These are phyloP conservation scores for Cosmopolites sordidus DNA, from an alignment of 2,888 invertebrate genomes.

Conservation along the genomic window DNA sequence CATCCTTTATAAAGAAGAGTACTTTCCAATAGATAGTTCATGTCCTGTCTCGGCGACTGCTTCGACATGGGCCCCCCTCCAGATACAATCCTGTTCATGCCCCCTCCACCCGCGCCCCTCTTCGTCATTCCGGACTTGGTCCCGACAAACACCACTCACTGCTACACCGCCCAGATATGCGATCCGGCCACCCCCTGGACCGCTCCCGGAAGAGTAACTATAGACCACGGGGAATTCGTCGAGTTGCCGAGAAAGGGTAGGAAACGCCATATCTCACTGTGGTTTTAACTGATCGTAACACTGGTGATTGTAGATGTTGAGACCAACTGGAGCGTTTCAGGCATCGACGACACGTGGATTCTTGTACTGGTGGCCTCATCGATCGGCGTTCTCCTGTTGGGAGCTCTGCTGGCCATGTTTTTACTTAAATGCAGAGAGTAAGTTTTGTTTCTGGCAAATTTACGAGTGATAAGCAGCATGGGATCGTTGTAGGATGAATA, in stretches of 20 bases:
- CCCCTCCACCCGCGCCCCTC: constrained; percentile 78
- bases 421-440: constrained; percentile 81
- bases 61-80: constrained; percentile 73
- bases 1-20: no score
- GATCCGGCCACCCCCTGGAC: constrained; percentile 54
- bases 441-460: constrained; percentile 45
- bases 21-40: constrained; percentile 35
- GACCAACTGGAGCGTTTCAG: constrained; percentile 56
- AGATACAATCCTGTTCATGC: constrained; percentile 75
- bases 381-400: constrained; percentile 73
- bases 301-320: constrained; percentile 43
- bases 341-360: constrained; percentile 78
- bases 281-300: no score
- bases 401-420: constrained; percentile 71
- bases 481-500: constrained; percentile 51
- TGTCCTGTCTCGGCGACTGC: constrained; percentile 58
- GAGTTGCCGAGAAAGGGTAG: constrained; percentile 76
- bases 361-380: constrained; percentile 75
- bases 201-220: constrained; percentile 42
- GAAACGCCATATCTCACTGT: no score
- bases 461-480: background rate
- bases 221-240: constrained; percentile 59
- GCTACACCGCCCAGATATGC: constrained; percentile 58
- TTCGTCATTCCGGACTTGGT: constrained; percentile 55
- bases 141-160: constrained; percentile 56